These are phyloP conservation scores for Scomber japonicus DNA, from an alignment of 2,113 vertebrate genomes.

Conservation along the genomic window DNA sequence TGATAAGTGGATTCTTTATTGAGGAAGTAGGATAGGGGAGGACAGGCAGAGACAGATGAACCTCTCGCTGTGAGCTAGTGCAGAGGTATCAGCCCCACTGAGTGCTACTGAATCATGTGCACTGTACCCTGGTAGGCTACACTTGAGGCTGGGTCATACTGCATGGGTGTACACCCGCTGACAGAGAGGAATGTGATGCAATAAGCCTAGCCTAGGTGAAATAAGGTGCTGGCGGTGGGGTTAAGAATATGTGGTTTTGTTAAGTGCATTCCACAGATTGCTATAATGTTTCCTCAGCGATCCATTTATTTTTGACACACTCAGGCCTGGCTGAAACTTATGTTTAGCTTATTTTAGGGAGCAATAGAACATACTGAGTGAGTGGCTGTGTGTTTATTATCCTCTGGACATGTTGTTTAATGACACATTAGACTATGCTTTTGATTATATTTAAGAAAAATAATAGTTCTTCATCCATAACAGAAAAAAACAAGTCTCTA, in stretches of 20 bases:
- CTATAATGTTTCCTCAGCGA: background rate
- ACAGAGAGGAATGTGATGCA: conserved; percentile 32
- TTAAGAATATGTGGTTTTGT: background rate
- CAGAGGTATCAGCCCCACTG: background rate
- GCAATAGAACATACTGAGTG: background rate
- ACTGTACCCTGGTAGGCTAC: background rate
- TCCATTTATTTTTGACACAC: background rate
- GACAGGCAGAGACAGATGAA: conserved; percentile 17
- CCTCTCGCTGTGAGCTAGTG: background rate
- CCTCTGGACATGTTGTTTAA: background rate
- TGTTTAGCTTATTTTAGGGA: too few relatives aligned
- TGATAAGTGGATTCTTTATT: conserved; percentile 58
- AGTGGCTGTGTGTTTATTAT: background rate
- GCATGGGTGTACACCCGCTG: conserved; percentile 33
- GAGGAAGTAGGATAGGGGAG: conserved; percentile 9
- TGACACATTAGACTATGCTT: background rate
- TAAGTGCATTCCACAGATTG: conserved; percentile 2
- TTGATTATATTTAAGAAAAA: background rate
- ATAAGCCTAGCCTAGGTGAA: background rate
- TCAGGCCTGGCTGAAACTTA: too few relatives aligned
- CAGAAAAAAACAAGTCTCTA: too few relatives aligned
- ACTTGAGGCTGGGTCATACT: background rate
- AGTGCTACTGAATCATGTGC: conserved; percentile 17
- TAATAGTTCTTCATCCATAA: background rate
- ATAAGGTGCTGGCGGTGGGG: background rate